Base-by-base conservation (phyloP, 53 echinoderm and acorn worm genomes). In the Stichopus horrens region DNA sequence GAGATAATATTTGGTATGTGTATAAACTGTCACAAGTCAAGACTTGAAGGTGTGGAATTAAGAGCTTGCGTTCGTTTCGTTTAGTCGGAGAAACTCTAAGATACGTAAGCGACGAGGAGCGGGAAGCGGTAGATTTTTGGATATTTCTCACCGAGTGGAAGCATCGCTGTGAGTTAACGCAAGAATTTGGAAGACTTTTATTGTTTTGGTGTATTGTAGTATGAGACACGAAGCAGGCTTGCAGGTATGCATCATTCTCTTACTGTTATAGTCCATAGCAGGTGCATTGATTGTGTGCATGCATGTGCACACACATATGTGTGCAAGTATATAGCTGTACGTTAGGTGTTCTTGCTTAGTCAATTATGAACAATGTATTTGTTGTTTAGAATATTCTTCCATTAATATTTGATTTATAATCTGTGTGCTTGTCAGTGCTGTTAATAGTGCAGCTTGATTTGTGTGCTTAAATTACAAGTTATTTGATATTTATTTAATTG, bases 201-300 rank as follows among this genome's bases (percentile, higher is more conserved):
- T 52, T 79, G 14, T 51, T 53, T 52, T 53, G 79, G 79, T 79
- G 79, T 55, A 55, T 79, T n/a, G 54, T 79, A 90, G 90, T 53
- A 92, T 92, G 92, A 87, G 92, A 90, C 92, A 92, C 92, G 92
- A 92, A 65, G 92, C 77, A 86, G 92, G 89, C 76, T 76, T 92
- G 58, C 90, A 92, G 92, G 92, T 92, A 91, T 23, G 4, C 9
- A 55, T 52, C 63, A 5, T 13, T 63, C 63, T 63, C 63, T 3
- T 16, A 63, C 16, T 63, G 63, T 16, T 63, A 13, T 63, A 63
- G 63, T 63, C 11, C 63, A 63, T 7, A 13, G 63, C 16, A 9
- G 10, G 5, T 10, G 63, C 63, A 63, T 63, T 13, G 10, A 63
- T 63, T 13, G 63, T 63, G 10, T 63, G 16, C 63, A 37, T 37